Evolutionary conservation across 64 coral and sea anemone genomes (phyloP).

Genomic region (Stichodactyla mertensii): DNA sequence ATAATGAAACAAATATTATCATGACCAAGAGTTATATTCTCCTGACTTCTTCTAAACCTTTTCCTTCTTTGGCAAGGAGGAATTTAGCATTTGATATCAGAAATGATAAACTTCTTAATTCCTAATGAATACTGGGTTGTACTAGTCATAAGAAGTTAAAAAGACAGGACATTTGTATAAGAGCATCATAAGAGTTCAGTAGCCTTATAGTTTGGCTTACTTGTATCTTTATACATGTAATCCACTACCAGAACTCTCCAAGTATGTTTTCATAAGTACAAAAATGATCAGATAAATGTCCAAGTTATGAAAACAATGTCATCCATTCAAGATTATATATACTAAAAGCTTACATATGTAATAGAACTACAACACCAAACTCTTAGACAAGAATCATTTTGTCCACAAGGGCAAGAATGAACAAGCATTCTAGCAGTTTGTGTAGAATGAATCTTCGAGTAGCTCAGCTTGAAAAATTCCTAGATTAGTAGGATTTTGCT

Average conservation of each 20-base stretch:
- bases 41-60: not conserved
- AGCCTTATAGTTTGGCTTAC: too few species aligned
- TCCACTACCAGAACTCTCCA: not conserved
- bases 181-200: too few species aligned
- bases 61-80: not conserved
- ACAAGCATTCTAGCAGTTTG: not conserved
- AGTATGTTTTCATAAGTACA: not conserved
- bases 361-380: not conserved
- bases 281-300: conserved; percentile 2
- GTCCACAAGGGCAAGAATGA: not conserved
- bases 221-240: not conserved
- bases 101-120: not conserved
- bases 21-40: not conserved
- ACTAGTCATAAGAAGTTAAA: too few species aligned
- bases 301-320: conserved; percentile 13
- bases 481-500: not conserved
- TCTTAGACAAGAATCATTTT: not conserved
- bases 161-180: too few species aligned
- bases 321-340: not conserved
- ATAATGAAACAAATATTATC: not conserved
- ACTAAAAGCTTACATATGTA: not conserved
- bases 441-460: not conserved
- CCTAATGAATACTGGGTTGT: too few species aligned
- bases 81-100: not conserved
- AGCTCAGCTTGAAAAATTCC: not conserved